These are phyloP conservation scores for Anodontia alba DNA, from an alignment of 2,888 invertebrate genomes.

Conservation along the genomic window DNA sequence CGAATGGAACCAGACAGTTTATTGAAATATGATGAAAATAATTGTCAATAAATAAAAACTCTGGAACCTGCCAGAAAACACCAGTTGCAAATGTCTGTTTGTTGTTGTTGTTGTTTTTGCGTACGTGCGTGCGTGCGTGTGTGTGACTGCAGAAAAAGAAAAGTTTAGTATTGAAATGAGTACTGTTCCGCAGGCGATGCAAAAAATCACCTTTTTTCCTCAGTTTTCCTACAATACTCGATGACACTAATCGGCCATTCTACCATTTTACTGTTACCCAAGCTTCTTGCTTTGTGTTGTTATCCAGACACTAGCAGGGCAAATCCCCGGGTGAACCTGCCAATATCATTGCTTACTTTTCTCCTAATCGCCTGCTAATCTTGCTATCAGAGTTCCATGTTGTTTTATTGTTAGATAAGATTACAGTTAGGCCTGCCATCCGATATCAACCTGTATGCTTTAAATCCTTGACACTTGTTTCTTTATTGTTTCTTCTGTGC, in stretches of 20 bases:
- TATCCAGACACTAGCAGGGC: background rate
- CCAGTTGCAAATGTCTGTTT: no score
- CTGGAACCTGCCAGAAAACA: no score
- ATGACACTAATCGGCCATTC: slow-evolving; percentile 8
- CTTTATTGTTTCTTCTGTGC: background rate
- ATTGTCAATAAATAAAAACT: no score
- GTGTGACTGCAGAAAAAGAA: no score
- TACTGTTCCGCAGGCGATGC: no score
- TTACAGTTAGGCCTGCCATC: background rate
- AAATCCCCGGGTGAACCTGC: background rate
- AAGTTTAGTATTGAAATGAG: no score
- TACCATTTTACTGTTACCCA: background rate
- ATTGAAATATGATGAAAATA: no score
- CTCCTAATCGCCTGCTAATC: background rate
- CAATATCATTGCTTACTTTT: background rate
- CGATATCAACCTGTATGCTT: background rate
- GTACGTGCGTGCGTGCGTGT: no score
- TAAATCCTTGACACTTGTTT: slow-evolving; percentile 11
- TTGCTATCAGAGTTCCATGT: background rate
- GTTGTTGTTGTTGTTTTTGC: no score
- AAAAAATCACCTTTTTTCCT: no score
- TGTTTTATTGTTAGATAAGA: slow-evolving; percentile 4
- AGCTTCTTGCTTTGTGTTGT: background rate
- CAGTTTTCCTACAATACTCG: background rate
- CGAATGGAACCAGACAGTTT: no score